A percentile compares a stretch with the other conserved stretches of the same genome.
Evolutionary conservation across 1,140 invertebrate genomes (phyloP).

Genomic region (Lordiphosa stackelbergi): DNA sequence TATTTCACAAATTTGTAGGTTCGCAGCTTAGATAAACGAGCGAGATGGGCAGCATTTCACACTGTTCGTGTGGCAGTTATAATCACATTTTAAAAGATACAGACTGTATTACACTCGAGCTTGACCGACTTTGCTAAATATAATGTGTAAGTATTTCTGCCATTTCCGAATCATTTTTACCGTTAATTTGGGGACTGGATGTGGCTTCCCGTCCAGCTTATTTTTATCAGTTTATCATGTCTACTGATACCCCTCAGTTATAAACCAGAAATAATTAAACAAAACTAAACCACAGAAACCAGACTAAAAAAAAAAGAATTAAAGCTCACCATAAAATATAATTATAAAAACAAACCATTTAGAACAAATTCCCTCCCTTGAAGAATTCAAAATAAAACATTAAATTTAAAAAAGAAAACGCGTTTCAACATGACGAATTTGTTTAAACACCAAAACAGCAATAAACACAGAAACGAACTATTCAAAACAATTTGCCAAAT

Average conservation of each 20-base stretch:
- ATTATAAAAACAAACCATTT: slow-evolving; percentile 35
- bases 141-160: too few species aligned
- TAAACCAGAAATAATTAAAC: slow-evolving; percentile 6
- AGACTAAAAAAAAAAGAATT: slow-evolving; percentile 30
- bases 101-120: too few species aligned
- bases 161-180: too few species aligned
- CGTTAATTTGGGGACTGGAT: too few species aligned
- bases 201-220: too few species aligned
- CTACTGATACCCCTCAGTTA: slow-evolving; percentile 5
- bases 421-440: slow-evolving; percentile 71
- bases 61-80: too few species aligned
- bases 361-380: slow-evolving; percentile 57
- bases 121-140: too few species aligned
- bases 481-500: slow-evolving; percentile 56
- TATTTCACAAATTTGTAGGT: too few species aligned
- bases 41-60: too few species aligned
- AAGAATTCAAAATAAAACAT: slow-evolving; percentile 12
- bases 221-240: background rate
- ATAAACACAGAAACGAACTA: slow-evolving; percentile 39
- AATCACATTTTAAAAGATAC: too few species aligned
- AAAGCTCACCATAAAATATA: slow-evolving; percentile 46
- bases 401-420: slow-evolving; percentile 33
- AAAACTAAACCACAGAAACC: slow-evolving; percentile 16
- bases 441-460: slow-evolving; percentile 54
- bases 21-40: too few species aligned